A percentile compares a stretch with the other conserved stretches of the same genome.
These are phyloP conservation scores for Chrysemys picta DNA, from an alignment of 2,113 vertebrate species.

Conservation along the genomic window DNA sequence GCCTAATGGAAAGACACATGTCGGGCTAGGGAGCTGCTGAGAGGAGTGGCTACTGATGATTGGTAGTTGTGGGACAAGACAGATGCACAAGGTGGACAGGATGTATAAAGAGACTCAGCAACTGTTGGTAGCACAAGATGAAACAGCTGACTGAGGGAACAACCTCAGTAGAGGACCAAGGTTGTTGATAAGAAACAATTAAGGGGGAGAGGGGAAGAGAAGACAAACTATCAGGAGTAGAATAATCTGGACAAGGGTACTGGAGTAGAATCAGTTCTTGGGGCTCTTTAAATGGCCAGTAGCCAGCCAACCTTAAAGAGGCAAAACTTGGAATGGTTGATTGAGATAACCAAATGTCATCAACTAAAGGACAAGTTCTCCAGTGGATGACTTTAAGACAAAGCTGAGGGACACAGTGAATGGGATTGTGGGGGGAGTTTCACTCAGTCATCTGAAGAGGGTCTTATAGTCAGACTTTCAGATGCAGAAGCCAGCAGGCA, in stretches of 20 bases:
- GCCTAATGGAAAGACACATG: not conserved
- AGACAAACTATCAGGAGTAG: not conserved
- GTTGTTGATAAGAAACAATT: not conserved
- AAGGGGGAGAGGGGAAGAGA: not conserved
- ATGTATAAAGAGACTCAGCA: not conserved
- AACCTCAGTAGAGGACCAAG: not conserved
- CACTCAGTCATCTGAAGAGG: not conserved
- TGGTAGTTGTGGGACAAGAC: conserved; percentile 10
- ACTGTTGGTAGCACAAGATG: not conserved
- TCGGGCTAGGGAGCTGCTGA: not conserved
- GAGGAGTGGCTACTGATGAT: not conserved
- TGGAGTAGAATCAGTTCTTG: not conserved
- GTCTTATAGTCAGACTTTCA: not conserved
- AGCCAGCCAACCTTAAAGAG: not conserved
- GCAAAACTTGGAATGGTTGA: not conserved
- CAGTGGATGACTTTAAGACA: not conserved
- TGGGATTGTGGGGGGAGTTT: not conserved
- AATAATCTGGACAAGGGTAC: not conserved
- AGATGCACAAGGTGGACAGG: not conserved
- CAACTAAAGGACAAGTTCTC: not conserved
- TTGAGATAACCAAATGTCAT: not conserved
- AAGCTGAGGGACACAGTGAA: not conserved
- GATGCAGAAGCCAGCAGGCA: not conserved
- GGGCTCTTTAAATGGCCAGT: not conserved
- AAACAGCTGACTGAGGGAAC: conserved; percentile 4